Conservation (phyloP, 2,888 invertebrate genomes). For the Agonopterix arenella region DNA sequence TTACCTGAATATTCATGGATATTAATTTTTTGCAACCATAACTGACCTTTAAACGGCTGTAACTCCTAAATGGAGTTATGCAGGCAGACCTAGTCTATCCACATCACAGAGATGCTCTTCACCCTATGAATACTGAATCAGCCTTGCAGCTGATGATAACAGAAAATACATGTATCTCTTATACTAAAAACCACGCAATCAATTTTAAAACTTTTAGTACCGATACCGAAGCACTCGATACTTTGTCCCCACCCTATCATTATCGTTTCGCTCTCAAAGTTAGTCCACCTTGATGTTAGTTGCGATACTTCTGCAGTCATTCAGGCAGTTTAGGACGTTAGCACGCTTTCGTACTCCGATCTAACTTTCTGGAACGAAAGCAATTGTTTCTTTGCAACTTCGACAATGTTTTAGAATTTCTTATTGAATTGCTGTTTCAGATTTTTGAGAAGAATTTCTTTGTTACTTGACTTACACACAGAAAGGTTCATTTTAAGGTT, state of each 20-base stretch:
- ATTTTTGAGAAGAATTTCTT: background rate
- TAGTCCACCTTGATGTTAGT: constrained; percentile 61
- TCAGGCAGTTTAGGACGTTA: constrained; percentile 29
- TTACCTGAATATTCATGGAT: too few relatives aligned
- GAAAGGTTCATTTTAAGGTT: background rate
- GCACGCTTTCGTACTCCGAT: constrained; percentile 19
- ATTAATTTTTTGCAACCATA: too few relatives aligned
- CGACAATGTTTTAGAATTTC: background rate
- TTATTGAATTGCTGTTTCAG: background rate
- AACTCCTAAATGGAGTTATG: too few relatives aligned
- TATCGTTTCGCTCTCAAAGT: constrained; percentile 33
- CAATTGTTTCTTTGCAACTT: constrained; percentile 3
- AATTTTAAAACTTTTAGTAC: background rate
- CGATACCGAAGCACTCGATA: background rate
- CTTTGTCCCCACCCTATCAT: constrained; percentile 26
- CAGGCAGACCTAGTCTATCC: too few relatives aligned
- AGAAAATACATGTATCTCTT: too few relatives aligned
- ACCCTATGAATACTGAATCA: too few relatives aligned
- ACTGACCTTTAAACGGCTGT: too few relatives aligned
- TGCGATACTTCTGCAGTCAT: constrained; percentile 33
- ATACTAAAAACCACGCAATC: too few relatives aligned
- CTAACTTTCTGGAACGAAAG: background rate
- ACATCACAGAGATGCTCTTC: too few relatives aligned
- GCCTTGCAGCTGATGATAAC: too few relatives aligned
- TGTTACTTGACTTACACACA: background rate